Percentiles rank a stretch among this genome's conserved stretches.
These are phyloP conservation scores for Heliothis virescens DNA, from an alignment of 1,140 invertebrate species.

Conservation along the genomic window DNA sequence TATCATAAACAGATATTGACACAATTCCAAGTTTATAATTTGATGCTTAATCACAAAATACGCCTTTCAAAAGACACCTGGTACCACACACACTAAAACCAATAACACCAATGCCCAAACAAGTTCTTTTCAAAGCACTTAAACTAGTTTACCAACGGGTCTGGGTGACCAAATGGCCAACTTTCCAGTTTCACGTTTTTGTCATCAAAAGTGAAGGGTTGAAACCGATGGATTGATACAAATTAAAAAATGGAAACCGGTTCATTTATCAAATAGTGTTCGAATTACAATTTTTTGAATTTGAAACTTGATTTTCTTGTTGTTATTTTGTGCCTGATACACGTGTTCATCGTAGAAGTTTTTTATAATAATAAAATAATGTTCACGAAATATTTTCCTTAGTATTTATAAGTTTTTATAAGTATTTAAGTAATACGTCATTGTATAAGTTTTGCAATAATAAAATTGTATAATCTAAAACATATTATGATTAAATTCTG, in stretches of 20 bases:
- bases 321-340: constrained; percentile 3
- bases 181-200: constrained; percentile 25
- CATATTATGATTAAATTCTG: no score
- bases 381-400: no score
- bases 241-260: neutral
- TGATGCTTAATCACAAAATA: neutral
- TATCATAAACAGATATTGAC: no score
- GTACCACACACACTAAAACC: neutral
- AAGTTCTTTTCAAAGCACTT: constrained; percentile 24
- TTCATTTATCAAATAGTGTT: neutral
- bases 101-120: constrained; percentile 26
- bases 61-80: constrained; percentile 12
- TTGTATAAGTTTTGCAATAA: no score
- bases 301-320: constrained; percentile 37
- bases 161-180: constrained; percentile 24
- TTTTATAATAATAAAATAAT: no score
- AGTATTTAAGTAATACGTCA: no score
- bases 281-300: neutral
- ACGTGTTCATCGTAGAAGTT: neutral
- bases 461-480: no score
- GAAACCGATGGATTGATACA: constrained; percentile 4
- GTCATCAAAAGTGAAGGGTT: constrained; percentile 26
- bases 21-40: no score
- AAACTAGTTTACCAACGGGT: constrained; percentile 29
- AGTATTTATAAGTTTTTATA: no score